phyloP scores from a whole-genome alignment of 1,140 invertebrate species.

The Laupala kohalensis region DNA sequence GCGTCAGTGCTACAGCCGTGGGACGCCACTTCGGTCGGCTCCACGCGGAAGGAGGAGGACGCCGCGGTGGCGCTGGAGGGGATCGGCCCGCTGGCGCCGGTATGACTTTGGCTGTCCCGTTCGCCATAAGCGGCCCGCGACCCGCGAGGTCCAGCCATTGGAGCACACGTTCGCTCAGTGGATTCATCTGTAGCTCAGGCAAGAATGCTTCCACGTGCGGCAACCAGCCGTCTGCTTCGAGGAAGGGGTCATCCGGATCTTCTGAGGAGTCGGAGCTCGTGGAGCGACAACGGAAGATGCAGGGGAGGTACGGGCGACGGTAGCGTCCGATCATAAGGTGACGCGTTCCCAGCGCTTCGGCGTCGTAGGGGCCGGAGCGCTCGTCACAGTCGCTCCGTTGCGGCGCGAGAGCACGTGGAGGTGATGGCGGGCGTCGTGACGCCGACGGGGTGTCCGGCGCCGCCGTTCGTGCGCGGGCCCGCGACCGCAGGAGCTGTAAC shows the following conservation, averaged over 20 bases:
- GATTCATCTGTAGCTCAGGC: slow-evolving; percentile 14
- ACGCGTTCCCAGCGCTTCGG: background rate
- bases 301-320: slow-evolving; percentile 4
- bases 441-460: too few species aligned
- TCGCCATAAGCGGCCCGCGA: slow-evolving; percentile 2
- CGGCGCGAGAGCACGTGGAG: background rate
- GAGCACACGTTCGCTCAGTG: slow-evolving; percentile 39
- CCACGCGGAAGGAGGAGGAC: background rate
- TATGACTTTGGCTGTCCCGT: background rate
- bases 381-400: background rate
- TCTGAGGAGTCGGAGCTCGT: background rate
- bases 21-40: too few species aligned
- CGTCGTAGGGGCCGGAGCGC: background rate
- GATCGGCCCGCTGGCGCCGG: background rate
- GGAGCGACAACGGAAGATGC: background rate
- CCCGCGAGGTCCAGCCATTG: slow-evolving; percentile 44
- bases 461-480: background rate
- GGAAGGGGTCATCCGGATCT: background rate
- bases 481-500: slow-evolving; percentile 24
- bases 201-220: background rate
- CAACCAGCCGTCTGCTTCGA: background rate
- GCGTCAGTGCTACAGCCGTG: background rate
- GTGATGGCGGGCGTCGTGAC: background rate
- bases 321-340: background rate
- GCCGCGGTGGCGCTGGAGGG: background rate